Evolutionary conservation across 1,140 invertebrate species (phyloP).

Genomic region (Rhopalosiphum padi): DNA sequence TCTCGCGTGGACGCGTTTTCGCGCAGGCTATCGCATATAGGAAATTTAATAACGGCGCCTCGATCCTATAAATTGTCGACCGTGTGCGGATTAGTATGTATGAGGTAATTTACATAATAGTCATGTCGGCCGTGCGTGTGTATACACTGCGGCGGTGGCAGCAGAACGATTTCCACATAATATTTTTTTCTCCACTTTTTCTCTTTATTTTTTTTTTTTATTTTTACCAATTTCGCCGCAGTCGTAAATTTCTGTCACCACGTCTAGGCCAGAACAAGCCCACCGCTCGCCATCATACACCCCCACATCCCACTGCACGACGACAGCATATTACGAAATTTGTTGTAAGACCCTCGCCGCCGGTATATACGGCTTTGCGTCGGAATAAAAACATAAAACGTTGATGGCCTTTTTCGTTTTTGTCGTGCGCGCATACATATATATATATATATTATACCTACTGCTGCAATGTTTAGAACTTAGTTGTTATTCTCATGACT

Average conservation of each 20-base stretch:
- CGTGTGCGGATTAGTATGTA: constrained; percentile 53
- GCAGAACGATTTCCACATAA: constrained; percentile 36
- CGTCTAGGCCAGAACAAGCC: constrained; percentile 29
- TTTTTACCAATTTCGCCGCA: constrained; percentile 30
- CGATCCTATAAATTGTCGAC: constrained; percentile 48
- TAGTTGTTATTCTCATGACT: background rate
- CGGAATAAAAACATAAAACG: constrained; percentile 31
- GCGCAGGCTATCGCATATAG: constrained; percentile 30
- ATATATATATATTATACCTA: background rate
- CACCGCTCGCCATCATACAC: background rate
- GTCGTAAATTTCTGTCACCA: constrained; percentile 51
- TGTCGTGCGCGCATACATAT: background rate
- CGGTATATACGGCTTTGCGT: background rate
- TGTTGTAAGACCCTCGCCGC: background rate
- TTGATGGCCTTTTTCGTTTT: constrained; percentile 32
- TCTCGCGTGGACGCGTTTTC: background rate
- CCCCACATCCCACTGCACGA: background rate
- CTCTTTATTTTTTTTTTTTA: background rate
- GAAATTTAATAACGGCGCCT: constrained; percentile 34
- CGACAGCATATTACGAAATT: background rate
- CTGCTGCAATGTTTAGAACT: constrained; percentile 2
- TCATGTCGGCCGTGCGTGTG: constrained; percentile 11
- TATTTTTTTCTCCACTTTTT: constrained; percentile 2
- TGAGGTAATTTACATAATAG: constrained; percentile 57
- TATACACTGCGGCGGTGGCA: background rate